These are phyloP conservation scores for Oreotragus oreotragus DNA, from an alignment of 2,113 vertebrate genomes.

Conservation along the genomic window DNA sequence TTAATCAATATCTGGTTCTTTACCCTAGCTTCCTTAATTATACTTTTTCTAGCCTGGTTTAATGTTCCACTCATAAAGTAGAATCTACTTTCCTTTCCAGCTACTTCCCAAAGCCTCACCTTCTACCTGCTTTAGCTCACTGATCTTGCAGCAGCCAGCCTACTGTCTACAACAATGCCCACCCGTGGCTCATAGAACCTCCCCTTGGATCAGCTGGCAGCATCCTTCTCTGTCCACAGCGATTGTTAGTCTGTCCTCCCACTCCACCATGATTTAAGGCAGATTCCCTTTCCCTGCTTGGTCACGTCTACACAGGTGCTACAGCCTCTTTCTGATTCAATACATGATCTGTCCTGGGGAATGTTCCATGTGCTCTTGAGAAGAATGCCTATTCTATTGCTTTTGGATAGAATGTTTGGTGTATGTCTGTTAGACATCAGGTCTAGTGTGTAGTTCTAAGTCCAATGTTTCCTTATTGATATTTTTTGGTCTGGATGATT, in stretches of 20 bases:
- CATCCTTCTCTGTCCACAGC: conserved; percentile 73
- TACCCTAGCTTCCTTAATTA: conserved; percentile 76
- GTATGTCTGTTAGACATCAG: not conserved
- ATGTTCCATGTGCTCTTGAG: not conserved
- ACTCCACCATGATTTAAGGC: not conserved
- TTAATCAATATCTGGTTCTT: conserved; percentile 79
- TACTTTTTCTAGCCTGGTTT: conserved; percentile 73
- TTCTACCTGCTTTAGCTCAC: conserved; percentile 68
- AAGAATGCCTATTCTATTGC: not conserved
- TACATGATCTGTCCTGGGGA: not conserved
- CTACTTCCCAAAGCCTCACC: conserved; percentile 75
- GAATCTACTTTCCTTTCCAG: conserved; percentile 71
- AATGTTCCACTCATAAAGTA: conserved; percentile 78
- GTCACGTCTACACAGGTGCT: not conserved
- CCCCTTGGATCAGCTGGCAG: conserved; percentile 71
- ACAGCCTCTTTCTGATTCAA: not conserved
- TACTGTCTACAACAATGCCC: conserved; percentile 67
- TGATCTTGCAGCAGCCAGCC: conserved; percentile 68
- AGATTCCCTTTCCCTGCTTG: not conserved
- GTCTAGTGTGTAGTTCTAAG: not conserved
- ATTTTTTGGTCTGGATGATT: not conserved
- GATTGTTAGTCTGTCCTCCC: not conserved
- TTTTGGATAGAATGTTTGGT: not conserved
- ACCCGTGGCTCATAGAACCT: conserved; percentile 72
- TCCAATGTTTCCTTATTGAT: not conserved